A percentile compares a stretch with the other conserved stretches of the same genome.
Conservation (phyloP, 2,113 vertebrate species). For the Xiphophorus hellerii region DNA sequence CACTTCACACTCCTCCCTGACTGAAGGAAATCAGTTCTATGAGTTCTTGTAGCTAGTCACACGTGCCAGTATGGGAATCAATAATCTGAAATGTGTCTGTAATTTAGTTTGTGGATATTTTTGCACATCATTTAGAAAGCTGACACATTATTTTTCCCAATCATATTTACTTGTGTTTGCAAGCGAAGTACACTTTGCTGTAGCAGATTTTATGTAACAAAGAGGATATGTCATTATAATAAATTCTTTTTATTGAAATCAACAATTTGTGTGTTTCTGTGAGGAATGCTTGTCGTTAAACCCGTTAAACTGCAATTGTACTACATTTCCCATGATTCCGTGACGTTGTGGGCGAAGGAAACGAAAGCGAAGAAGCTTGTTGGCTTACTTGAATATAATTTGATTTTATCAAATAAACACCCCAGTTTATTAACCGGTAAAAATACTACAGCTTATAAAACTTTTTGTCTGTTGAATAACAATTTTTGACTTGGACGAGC, state of each 20-base stretch:
- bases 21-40: conserved; percentile 66
- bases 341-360: conserved; percentile 62
- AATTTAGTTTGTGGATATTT: conserved; percentile 86
- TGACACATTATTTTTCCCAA: conserved; percentile 81
- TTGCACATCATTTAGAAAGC: conserved; percentile 87
- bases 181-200: conserved; percentile 91
- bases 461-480: not conserved
- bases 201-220: conserved; percentile 96
- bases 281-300: not conserved
- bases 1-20: conserved; percentile 76
- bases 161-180: conserved; percentile 87
- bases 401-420: conserved; percentile 58
- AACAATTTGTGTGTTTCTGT: conserved; percentile 69
- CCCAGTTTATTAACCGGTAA: conserved; percentile 8
- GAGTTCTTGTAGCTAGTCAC: conserved; percentile 79
- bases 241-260: conserved; percentile 91
- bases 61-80: conserved; percentile 76
- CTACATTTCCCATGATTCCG: conserved; percentile 69
- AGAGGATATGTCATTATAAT: conserved; percentile 88
- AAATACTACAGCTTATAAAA: conserved; percentile 9
- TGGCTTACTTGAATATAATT: conserved; percentile 72
- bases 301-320: not conserved
- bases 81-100: conserved; percentile 82
- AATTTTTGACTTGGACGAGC: not conserved
- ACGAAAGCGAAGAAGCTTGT: conserved; percentile 67